These are phyloP conservation scores for Sogatella furcifera DNA, from an alignment of 1,140 invertebrate genomes.

Conservation along the genomic window DNA sequence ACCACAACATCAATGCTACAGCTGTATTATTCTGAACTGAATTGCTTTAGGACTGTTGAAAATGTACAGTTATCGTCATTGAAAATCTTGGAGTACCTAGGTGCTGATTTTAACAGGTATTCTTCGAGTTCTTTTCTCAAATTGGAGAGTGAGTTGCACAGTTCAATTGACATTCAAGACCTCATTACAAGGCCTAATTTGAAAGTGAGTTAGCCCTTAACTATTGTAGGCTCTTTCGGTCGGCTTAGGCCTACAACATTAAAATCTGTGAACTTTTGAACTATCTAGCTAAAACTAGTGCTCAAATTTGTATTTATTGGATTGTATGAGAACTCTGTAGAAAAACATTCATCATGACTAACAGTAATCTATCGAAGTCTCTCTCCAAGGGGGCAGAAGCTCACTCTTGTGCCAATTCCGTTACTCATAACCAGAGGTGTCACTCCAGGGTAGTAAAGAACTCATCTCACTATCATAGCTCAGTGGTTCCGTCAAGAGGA, in stretches of 20 bases:
- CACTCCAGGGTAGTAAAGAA: conserved; percentile 3
- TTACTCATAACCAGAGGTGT: background rate
- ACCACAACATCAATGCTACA: conserved; percentile 3
- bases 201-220: background rate
- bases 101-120: background rate
- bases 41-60: background rate
- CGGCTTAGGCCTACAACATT: background rate
- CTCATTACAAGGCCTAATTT: background rate
- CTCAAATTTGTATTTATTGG: background rate
- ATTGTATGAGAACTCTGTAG: background rate
- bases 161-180: background rate
- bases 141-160: background rate
- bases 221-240: background rate
- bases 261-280: background rate
- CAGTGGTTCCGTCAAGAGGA: conserved; percentile 3
- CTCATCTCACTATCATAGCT: background rate
- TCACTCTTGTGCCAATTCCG: background rate
- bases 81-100: background rate
- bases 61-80: background rate
- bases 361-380: background rate
- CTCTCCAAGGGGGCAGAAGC: background rate
- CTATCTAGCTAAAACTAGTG: background rate
- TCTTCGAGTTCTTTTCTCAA: background rate
- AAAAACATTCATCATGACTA: background rate
- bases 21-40: background rate